phyloP scores from a whole-genome alignment of 2,888 invertebrate genomes.

The Operophtera brumata region DNA sequence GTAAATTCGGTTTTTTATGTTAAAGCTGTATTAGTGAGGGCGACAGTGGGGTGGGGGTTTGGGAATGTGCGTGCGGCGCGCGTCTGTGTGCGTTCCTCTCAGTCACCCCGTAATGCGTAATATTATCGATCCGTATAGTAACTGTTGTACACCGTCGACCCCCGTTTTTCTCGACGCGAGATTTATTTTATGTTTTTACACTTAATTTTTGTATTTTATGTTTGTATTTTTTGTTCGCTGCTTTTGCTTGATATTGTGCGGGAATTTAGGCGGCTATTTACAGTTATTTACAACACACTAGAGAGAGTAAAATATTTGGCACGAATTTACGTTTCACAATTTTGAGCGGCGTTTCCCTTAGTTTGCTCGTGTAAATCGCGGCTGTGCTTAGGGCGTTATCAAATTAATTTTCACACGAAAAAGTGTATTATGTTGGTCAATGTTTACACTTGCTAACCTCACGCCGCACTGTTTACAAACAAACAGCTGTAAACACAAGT shows the following conservation, averaged over 20 bases:
- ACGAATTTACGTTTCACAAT: constrained; percentile 36
- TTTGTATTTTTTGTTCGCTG: constrained; percentile 30
- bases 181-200: constrained; percentile 58
- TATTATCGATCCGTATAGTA: constrained; percentile 79
- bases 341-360: constrained; percentile 45
- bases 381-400: constrained; percentile 38
- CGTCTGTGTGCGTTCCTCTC: constrained; percentile 58
- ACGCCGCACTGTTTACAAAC: constrained; percentile 77
- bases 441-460: constrained; percentile 56
- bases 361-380: constrained; percentile 27
- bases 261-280: constrained; percentile 19
- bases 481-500: constrained; percentile 53
- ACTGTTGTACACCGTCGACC: constrained; percentile 58
- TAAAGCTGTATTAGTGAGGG: constrained; percentile 69
- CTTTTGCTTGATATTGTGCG: constrained; percentile 17
- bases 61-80: constrained; percentile 50
- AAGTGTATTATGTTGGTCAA: constrained; percentile 43
- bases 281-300: constrained; percentile 25
- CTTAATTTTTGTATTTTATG: constrained; percentile 38
- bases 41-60: constrained; percentile 53
- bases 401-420: constrained; percentile 42
- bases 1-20: constrained; percentile 76
- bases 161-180: constrained; percentile 62
- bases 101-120: constrained; percentile 76
- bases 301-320: constrained; percentile 45